Evolutionary conservation across 2,888 invertebrate species (phyloP), one percentile per base, ranked within the genome.

Genomic region (Nomada ferruginata): DNA sequence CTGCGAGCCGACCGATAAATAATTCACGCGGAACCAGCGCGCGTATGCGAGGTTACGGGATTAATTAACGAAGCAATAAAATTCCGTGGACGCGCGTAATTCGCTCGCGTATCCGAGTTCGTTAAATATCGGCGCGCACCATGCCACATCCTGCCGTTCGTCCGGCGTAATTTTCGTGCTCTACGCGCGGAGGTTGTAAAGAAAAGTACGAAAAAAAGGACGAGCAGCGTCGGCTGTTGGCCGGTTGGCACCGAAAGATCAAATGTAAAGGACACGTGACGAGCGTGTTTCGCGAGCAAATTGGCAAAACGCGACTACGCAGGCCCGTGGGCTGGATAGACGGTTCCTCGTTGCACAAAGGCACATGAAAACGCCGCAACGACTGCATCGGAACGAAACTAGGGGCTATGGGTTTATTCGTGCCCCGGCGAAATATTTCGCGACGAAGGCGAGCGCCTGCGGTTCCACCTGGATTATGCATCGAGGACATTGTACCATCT

Each of bases 381-480:
- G 73, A 80, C 75, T 77, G 82, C 79, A 73, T 52, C 70, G 60
- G 66, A 59, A 76, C 36, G 79, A 76, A 76, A 74, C 57, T 77
- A 83, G 79, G 74, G 69, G 72, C 26, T 36, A 80, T 79, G 85
- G 69, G 83, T 91, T 91, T 91, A 91, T 91, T 91, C 91, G 85
- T 89, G 88, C 85, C 81, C 82, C 13, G 64, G 74, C 82, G 83
- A 90, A 90, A 91, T 90, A 90, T 91, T 90, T 91, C 63, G 50
- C 85, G 87, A 85, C 42, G 4, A 66, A 81, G 80, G 61, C 73
- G 83, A 61, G 55, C 74, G 70, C 65, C 76, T 66, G 84, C 74
- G 87, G 85, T 86, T 87, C 86, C 80, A 85, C 79, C 71, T 83
- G 89, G 86, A 91, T 91, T 91, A 90, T 89, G 87, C 85, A 86